Percentiles rank a stretch among this genome's conserved stretches.
Conservation (phyloP, 1,140 invertebrate genomes). For the Ceratitis capitata region DNA sequence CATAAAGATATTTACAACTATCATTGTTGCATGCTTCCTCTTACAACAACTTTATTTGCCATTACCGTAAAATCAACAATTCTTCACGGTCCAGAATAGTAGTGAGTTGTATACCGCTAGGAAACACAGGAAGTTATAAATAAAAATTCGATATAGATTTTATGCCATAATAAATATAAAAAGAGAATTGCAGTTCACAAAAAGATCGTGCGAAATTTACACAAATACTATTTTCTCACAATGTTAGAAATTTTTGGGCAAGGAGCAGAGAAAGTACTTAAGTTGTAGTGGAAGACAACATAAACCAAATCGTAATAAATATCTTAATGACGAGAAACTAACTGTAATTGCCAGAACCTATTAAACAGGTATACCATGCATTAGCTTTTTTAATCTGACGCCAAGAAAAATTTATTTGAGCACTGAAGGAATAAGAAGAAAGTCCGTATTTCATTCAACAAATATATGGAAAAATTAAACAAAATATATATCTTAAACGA, state of each 20-base stretch:
- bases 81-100: background rate
- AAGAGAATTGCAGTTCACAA: background rate
- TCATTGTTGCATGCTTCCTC: too few species aligned
- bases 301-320: background rate
- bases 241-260: background rate
- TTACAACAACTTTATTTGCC: too few species aligned
- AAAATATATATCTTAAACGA: background rate
- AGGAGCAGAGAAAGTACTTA: background rate
- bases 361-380: background rate
- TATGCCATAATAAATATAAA: background rate
- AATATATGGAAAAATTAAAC: background rate
- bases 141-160: background rate
- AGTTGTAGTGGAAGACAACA: background rate
- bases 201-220: background rate
- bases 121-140: constrained; percentile 19
- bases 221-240: background rate
- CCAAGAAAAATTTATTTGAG: too few species aligned
- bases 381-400: too few species aligned
- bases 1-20: too few species aligned
- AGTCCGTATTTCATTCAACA: background rate
- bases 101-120: background rate
- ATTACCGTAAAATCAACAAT: too few species aligned
- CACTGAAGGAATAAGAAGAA: too few species aligned
- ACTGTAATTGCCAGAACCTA: background rate
- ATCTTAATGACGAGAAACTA: background rate